Conservation (phyloP, 2,888 invertebrate species). For the Panopea generosa region DNA sequence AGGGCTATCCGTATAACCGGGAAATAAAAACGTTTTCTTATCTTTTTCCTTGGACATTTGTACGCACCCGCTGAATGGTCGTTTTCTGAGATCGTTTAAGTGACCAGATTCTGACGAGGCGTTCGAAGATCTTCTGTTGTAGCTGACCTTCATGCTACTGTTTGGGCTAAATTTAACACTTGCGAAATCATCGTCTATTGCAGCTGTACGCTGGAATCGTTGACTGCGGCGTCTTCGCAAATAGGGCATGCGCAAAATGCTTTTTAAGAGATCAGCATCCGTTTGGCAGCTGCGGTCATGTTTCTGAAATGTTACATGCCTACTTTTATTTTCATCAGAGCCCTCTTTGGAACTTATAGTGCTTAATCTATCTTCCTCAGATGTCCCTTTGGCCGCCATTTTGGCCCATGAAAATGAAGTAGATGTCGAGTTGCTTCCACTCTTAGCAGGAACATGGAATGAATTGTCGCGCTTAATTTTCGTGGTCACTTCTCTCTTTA, state of each 20-base stretch:
- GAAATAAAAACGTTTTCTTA: constrained; percentile 41
- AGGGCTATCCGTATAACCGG: constrained; percentile 54
- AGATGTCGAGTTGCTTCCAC: constrained; percentile 26
- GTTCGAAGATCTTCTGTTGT: constrained; percentile 23
- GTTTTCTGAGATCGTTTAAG: constrained; percentile 24
- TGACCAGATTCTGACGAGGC: constrained; percentile 35
- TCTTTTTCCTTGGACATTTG: constrained; percentile 2
- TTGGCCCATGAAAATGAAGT: constrained; percentile 66
- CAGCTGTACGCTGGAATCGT: constrained; percentile 42
- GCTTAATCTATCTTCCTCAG: constrained; percentile 64
- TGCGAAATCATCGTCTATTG: constrained; percentile 46
- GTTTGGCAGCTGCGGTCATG: constrained; percentile 71
- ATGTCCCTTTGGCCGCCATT: constrained; percentile 52
- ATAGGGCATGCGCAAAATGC: constrained; percentile 49
- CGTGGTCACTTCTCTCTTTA: constrained; percentile 30
- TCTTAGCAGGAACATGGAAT: constrained; percentile 61
- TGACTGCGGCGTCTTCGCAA: constrained; percentile 51
- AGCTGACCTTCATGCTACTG: constrained; percentile 52
- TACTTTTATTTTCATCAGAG: constrained; percentile 57
- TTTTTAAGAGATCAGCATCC: constrained; percentile 63
- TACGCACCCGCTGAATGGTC: not conserved
- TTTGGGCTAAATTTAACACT: constrained; percentile 49
- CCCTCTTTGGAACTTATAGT: constrained; percentile 67
- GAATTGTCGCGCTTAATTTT: constrained; percentile 66
- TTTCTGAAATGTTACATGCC: constrained; percentile 40